These are phyloP conservation scores for Epicampocera succincta DNA, from an alignment of 2,888 invertebrate species.

Conservation along the genomic window DNA sequence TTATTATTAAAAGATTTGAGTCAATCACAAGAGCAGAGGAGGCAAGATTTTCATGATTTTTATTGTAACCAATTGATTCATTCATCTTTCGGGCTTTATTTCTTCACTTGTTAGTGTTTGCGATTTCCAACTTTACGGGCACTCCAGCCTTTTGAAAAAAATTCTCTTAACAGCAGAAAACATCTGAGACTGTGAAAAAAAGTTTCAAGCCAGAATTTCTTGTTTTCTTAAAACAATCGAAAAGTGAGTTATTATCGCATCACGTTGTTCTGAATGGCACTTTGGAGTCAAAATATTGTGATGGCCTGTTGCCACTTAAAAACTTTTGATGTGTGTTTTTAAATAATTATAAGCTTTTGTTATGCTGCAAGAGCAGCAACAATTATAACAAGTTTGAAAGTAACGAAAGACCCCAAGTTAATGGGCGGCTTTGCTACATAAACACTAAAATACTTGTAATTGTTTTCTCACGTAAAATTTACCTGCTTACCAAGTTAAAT, in stretches of 20 bases:
- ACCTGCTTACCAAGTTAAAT: too few species aligned
- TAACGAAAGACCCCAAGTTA: too few species aligned
- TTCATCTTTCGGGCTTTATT: too few species aligned
- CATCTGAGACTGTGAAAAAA: background rate
- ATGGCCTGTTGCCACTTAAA: constrained; percentile 68
- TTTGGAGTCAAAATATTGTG: constrained; percentile 76
- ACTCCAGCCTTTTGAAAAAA: constrained; percentile 10
- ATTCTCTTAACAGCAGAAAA: too few species aligned
- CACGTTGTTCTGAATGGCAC: constrained; percentile 72
- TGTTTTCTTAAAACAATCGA: constrained; percentile 11
- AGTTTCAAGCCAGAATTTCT: background rate
- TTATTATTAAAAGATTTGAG: constrained; percentile 55
- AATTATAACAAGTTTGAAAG: too few species aligned
- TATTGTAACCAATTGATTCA: background rate
- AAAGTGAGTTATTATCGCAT: constrained; percentile 36
- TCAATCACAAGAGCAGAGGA: constrained; percentile 20
- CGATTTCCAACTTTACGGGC: constrained; percentile 39
- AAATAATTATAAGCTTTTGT: background rate
- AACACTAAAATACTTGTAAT: too few species aligned
- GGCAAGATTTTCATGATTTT: too few species aligned
- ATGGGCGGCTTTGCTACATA: too few species aligned
- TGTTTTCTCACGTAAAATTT: too few species aligned
- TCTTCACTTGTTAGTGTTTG: background rate
- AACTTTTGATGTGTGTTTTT: background rate
- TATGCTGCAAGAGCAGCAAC: too few species aligned